Evolutionary conservation across 2,113 vertebrate genomes (phyloP).

Genomic region (Neomonachus schauinslandi): DNA sequence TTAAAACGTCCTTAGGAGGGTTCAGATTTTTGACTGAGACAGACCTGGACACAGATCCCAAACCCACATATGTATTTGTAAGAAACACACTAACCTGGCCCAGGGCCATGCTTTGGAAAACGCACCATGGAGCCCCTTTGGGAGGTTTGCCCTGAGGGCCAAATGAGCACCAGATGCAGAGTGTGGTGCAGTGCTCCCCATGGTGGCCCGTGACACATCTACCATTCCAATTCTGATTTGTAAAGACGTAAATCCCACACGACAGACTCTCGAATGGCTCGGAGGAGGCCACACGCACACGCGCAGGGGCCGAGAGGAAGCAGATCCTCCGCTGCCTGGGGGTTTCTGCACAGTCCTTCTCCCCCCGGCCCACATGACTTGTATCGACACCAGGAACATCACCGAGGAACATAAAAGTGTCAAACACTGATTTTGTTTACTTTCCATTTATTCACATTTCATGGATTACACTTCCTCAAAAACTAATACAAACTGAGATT

Average conservation of each 20-base stretch:
- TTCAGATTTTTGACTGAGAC: neutral
- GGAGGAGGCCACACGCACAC: fast-evolving
- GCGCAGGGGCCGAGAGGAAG: neutral
- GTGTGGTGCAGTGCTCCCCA: fast-evolving
- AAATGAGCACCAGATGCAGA: fast-evolving
- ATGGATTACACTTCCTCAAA: constrained; percentile 79
- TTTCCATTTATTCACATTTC: constrained; percentile 88
- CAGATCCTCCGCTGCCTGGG: neutral
- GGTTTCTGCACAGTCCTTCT: fast-evolving
- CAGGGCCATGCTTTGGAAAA: neutral
- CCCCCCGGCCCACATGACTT: fast-evolving
- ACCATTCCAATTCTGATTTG: fast-evolving
- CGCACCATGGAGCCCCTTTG: neutral
- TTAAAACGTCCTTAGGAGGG: neutral
- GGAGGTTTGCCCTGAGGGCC: neutral
- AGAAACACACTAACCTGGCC: neutral
- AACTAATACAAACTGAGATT: constrained; percentile 67
- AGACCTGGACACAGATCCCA: neutral
- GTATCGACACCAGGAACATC: fast-evolving
- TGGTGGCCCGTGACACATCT: fast-evolving
- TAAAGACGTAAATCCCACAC: no score
- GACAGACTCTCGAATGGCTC: neutral
- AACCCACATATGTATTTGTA: fast-evolving
- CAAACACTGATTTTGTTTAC: neutral
- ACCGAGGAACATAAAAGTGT: neutral